phyloP scores from a whole-genome alignment of 2,888 invertebrate species.

The Aleiodes alternator region DNA sequence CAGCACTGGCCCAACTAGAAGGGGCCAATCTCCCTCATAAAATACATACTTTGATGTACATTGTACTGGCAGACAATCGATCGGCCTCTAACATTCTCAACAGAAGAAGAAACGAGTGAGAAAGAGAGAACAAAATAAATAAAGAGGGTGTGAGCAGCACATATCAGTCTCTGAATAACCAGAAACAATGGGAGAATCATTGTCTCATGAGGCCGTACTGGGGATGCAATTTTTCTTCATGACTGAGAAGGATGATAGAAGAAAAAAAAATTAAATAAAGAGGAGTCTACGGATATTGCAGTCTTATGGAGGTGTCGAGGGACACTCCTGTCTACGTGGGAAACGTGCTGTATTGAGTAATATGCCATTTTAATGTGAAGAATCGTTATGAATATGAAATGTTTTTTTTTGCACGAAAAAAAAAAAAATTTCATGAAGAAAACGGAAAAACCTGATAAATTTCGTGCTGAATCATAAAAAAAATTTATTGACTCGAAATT shows the following conservation, averaged over 20 bases:
- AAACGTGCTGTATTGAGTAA: conserved; percentile 39
- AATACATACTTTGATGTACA: conserved; percentile 28
- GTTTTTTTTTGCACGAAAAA: background rate
- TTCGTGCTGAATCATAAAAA: background rate
- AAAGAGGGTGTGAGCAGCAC: conserved; percentile 38
- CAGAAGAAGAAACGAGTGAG: conserved; percentile 6
- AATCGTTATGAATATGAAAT: conserved; percentile 3
- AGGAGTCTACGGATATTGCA: conserved; percentile 44
- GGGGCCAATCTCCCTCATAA: conserved; percentile 15
- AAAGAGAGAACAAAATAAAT: background rate
- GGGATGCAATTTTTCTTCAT: conserved; percentile 38
- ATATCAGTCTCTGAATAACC: conserved; percentile 40
- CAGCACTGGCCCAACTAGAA: background rate
- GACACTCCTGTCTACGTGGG: conserved; percentile 44
- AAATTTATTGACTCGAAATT: background rate
- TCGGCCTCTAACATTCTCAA: conserved; percentile 7
- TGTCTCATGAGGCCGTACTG: conserved; percentile 23
- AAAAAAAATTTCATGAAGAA: background rate
- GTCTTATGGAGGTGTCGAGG: conserved; percentile 44
- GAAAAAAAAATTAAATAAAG: conserved; percentile 5
- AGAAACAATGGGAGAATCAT: conserved; percentile 43
- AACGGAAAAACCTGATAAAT: too few species aligned
- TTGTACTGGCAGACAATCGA: conserved; percentile 28
- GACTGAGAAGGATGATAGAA: conserved; percentile 13
- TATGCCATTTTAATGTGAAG: conserved; percentile 21